Evolutionary conservation across 2,113 vertebrate species (phyloP), one percentile per base, ranked within the genome.

Genomic region (Progne subis): DNA sequence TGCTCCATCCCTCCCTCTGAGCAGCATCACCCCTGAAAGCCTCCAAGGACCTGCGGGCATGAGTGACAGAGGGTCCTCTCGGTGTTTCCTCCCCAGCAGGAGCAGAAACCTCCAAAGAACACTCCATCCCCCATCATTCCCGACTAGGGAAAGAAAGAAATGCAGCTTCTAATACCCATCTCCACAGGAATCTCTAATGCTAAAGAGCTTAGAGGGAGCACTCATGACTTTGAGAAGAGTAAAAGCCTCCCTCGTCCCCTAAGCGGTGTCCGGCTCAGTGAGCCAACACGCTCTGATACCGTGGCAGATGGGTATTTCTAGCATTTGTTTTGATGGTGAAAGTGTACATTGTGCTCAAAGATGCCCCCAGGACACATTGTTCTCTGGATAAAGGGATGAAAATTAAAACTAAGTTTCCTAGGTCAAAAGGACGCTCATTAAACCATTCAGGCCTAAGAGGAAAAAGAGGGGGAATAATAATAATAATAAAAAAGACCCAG

Each of bases 361-460:
- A 94, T 94, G 92, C 93, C 96, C 94, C 91, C 96, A 96, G 96
- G 97, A 97, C 95, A 97, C 88, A 94, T 95, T 90, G 91, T 97
- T 97, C 93, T 92, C 91, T 63, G 91, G 71, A 53, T 90, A 84
- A 96, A 96, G 92, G 12, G 61, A 86, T 90, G 85, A 60, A 91
- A 97, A 97, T 97, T 94, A 96, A 92, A 92, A 95, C 90, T 28
- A 92, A 94, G 93, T 95, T 96, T 88, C 95, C 87, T 88, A 96
- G 96, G 95, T 97, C 94, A 93, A 92, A 93, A 91, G 94, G 93
- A 96, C 79, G 20, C 81, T 96, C 64, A 19, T 95, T 87, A 95
- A 91, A 91, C 61, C 31, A 0, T 69, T 86, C 88, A 84, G 82
- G 69, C 64, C 82, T 82, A 86, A 57, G 87, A 95, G 71, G 25